Evolutionary conservation across 2,888 invertebrate species (phyloP), one percentile per base, ranked within the genome.

Genomic region (Theristus sp.): DNA sequence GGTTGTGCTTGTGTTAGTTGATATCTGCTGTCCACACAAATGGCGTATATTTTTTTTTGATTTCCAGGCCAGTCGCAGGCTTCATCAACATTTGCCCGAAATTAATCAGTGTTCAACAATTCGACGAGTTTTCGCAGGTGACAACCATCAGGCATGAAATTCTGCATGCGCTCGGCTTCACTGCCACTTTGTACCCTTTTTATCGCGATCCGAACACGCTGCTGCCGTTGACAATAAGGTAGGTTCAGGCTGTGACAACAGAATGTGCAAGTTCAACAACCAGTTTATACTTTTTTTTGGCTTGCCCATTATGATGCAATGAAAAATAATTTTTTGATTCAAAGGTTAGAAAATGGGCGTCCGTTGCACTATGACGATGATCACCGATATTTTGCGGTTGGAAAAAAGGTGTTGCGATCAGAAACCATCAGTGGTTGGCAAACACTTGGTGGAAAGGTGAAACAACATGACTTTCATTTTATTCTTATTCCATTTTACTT

Each of bases 131-230:
- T 87, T 67, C 89, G 0, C 80, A 91, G 1, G 79, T 93, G 67
- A 90, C 94, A 1, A 96, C 94, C 0, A 91, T 98, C 22, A 96
- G 96, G 73, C 98, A 98, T 75, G 98, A 98, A 76, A 94, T 98
- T 74, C 80, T 96, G 0, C 98, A 98, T 76, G 96, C 98, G 0
- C 78, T 98, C 57, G 96, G 94, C 0, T 96, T 98, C 78, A 94
- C 94, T 22, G 87, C 93, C 1, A 91, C 91, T 52, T 79, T 98
- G 38, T 98, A 88, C 76, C 96, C 94, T 0, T 98, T 96, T 76
- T 93, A 86, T 76, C 82, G 96, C 58, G 24, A 49, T 49, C 49
- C 49, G n/a, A 6, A 6, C n/a, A 93, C 94, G 22, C n/a, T 30
- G 60, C 82, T 83, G 25, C 96, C 96, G 0, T 64, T 76, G 22